Base-by-base conservation (phyloP, 2,888 invertebrate genomes). In the Pomacea canaliculata region DNA sequence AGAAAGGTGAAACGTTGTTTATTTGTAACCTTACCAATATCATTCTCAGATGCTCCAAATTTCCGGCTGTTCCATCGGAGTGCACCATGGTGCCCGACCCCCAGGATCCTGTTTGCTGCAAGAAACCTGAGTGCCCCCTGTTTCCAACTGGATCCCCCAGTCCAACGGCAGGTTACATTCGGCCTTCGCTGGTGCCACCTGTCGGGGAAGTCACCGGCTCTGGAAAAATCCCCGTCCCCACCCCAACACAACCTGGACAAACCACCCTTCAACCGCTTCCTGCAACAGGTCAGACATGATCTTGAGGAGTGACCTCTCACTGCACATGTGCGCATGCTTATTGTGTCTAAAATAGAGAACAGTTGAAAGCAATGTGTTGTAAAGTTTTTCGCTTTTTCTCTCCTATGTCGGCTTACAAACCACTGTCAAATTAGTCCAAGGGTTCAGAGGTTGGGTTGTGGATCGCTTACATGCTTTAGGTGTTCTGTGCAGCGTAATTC, bases 81-180 rank as follows among this genome's bases (percentile, higher is more conserved):
- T 86, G 86, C 75, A 79, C 75, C 48, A 73, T 85, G 73, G 76
- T 78, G n/a, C 69, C 82, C 8, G 83, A 85, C 73, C 84, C 85
- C 46, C 75, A 68, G 46, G 85, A 85, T 76, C 60, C 78, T 18
- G 77, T 80, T 3, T 86, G 86, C 71, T 86, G 86, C 69, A 80
- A 85, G 78, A 78, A 82, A 18, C 85, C 84, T 66, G 79, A 79
- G 66, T 86, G 85, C 76, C 77, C 74, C 13, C 49, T 73, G 51
- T 5, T 49, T 13, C 74, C 74, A 48, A 49, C 62, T 8, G n/a
- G 19, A 23, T 62, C 68, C 18, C 59, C 68, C n/a, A 69, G 18
- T 7, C 67, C 67, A 19, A 67, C 73, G 5, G 8, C 62, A 56
- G 77, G 73, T n/a, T 73, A 63, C 65, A 49, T 74, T 46, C 19